These are phyloP conservation scores for Melieria crassipennis DNA, from an alignment of 2,888 invertebrate genomes.

Conservation along the genomic window DNA sequence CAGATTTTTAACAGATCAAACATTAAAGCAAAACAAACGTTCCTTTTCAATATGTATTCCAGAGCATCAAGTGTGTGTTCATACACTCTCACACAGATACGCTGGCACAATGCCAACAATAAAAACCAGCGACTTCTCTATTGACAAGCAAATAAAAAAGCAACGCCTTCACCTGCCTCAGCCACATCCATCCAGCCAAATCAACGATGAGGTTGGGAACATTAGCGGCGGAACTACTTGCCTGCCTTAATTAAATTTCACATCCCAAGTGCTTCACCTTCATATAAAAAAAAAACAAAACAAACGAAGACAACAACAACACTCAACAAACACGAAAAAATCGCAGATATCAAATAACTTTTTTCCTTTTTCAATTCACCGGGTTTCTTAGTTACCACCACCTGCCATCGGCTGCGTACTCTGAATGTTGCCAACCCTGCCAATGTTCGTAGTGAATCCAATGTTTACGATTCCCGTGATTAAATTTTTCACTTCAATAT, in stretches of 20 bases:
- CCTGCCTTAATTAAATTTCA: constrained; percentile 27
- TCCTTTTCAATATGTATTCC: no score
- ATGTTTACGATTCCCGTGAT: constrained; percentile 33
- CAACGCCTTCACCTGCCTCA: no score
- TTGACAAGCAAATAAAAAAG: no score
- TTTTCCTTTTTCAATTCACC: constrained; percentile 39
- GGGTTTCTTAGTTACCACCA: constrained; percentile 23
- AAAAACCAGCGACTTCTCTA: no score
- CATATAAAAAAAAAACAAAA: constrained; percentile 13
- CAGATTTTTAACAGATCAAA: no score
- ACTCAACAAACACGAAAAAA: constrained; percentile 51
- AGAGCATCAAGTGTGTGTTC: no score
- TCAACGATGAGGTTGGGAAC: no score
- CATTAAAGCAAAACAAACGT: no score
- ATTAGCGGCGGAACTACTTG: no score
- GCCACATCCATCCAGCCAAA: no score
- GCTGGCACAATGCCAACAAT: no score
- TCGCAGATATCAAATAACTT: constrained; percentile 59
- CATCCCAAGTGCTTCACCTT: constrained; percentile 9
- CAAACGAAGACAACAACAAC: constrained; percentile 25
- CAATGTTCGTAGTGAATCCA: constrained; percentile 6
- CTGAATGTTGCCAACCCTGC: not conserved
- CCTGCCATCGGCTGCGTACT: constrained; percentile 8
- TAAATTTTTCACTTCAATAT: constrained; percentile 21
- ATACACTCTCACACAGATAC: no score